Base-by-base conservation (phyloP, 2,113 vertebrate species). In the Lichenostomus cassidix region DNA sequence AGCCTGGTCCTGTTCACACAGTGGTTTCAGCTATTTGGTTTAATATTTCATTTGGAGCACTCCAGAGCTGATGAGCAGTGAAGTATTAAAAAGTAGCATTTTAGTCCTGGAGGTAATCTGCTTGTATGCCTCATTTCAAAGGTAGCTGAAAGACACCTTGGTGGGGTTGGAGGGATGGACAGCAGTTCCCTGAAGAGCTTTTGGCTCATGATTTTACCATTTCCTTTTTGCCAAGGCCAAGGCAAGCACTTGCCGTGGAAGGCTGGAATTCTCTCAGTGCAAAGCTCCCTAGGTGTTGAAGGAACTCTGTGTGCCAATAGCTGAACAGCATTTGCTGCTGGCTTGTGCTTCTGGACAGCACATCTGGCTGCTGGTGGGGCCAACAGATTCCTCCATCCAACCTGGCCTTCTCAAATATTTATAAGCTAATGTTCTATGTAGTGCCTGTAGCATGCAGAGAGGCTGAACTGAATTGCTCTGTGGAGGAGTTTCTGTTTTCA, bases 391-490 rank as follows among this genome's bases (percentile, higher is more conserved):
- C 80, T 96, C 83, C 71, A 81, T 92, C 90, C 93, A 91, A 55
- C 90, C 74, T 56, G 55, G 4, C 35, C 71, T 83, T 87, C 82
- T 93, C 88, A 95, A 85, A 94, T 95, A 95, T 97, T 97, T 94
- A 95, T 89, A 77, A 89, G 69, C 42, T 88, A 94, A 84, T 86
- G 79, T 64, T 94, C 90, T 90, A 5, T 92, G 60, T 21, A 56
- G 74, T 74, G 75, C 59, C 42, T 37, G 33, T 42, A 91, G 90
- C 78, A 70, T 71, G 60, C 71, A 85, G 85, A 92, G 83, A 82
- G 60, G 56, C 82, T 82, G 81, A 90, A 74, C 69, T 46, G 41
- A 83, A 69, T 18, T 31, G 68, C 69, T 25, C 68, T 56, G 62
- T 73, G 83, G 80, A 92, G 75, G 69, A 87, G 83, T 59, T 44